Evolutionary conservation across 2,888 invertebrate genomes (phyloP), one percentile per base, ranked within the genome.

Genomic region (Drosophila niveifrons): DNA sequence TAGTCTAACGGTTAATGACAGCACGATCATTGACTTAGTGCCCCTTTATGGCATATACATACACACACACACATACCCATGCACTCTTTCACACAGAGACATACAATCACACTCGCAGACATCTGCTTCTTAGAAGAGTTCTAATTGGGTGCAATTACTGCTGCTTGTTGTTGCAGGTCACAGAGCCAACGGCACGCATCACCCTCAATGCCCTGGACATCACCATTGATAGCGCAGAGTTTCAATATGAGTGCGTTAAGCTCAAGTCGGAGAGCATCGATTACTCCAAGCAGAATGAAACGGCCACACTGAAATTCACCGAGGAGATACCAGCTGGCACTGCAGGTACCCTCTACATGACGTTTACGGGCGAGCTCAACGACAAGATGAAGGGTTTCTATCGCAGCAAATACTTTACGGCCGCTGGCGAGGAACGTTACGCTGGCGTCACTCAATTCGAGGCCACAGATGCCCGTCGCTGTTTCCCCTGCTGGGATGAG

Each of bases 401-500:
- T 93, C 95, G 98, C 56, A 97, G 97, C 93, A 97, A 97, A 93
- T 98, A 97, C 92, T 91, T 94, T 75, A 95, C 95, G 64, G 93
- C 95, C 23, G 92, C 94, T 55, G 97, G 97, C 9, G 96, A 96
- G 77, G 96, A 96, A 90, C 94, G 96, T 58, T 96, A 95, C 90
- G 96, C 96, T 31, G 98, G 97, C 36, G 97, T 97, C 67, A 98
- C 98, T 57, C 98, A 98, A 93, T 98, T 98, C 91, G 97, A 97
- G 91, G 94, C 97, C 0, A 97, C 96, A 2, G 96, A 97, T 93
- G 99, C 99, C 6, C 94, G 99, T 62, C 94, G 97, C 80, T 97
- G 98, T 90, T 99, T 99, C 90, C 99, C 99, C 2, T 99, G 98
- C 92, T 99, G 98, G 98, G 99, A 99, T 92, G 99, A 99, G 92